Base-by-base conservation (phyloP, 2,113 vertebrate genomes). In the Uria lomvia region DNA sequence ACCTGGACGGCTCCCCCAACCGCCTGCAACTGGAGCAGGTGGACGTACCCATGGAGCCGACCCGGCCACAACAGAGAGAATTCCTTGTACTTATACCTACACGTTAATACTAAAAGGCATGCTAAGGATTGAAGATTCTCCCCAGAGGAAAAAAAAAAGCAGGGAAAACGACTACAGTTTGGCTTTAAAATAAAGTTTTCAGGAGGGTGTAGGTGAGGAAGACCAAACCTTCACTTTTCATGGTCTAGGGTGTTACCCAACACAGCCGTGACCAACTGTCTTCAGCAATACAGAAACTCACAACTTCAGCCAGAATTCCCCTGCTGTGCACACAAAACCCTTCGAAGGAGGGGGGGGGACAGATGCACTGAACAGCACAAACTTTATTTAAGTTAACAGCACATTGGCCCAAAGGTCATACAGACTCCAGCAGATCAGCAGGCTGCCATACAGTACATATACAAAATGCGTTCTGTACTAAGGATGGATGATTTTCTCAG, bases 21-120 rank as follows among this genome's bases (percentile, higher is more conserved):
- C 6, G 12, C 19, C 13, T 34, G 40, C 50, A 20, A 3, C 68
- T 20, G 20, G 50, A 43, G 75, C 68, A 58, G 49, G 19, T 21
- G 42, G 24, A 18, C 2, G 2, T 14, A 27, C n/a, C 21, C 71
- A 34, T 2, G 0, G 53, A 52, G 53, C 52, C 5, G 1, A 16
- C 27, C 9, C 2, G 1, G 23, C 55, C 47, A 21, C 68, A 19
- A 6, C 49, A 36, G 34, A 24, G 14, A 21, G 43, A 34, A 65
- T 11, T 34, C 29, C 81, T n/a, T 9, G 38, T 29, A 36, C 27
- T 56, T 32, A 32, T 20, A 32, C 45, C 27, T 34, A 29, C 26
- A 7, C 2, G 19, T 11, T 58, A 36, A 43, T 15, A 20, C 21
- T 50, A 23, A 30, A 56, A 65, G 36, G 27, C 1, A 2, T 27